Percentiles rank a stretch among this genome's conserved stretches.
These are phyloP conservation scores for Falco naumanni DNA, from an alignment of 2,797 vertebrate genomes.

Conservation along the genomic window DNA sequence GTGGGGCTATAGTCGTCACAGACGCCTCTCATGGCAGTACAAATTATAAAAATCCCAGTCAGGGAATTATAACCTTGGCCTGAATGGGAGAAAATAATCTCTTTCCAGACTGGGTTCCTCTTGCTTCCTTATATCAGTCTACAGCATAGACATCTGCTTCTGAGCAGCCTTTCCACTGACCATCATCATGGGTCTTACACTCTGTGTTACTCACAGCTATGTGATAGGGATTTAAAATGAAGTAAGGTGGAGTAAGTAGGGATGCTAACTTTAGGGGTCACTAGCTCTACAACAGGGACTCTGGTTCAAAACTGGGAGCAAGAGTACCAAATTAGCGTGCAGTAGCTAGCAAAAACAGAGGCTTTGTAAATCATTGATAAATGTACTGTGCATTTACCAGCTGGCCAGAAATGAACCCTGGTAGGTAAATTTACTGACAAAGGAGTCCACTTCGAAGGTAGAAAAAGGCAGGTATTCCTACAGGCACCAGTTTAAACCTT, in stretches of 20 bases:
- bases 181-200: neutral
- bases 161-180: neutral
- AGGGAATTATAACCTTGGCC: neutral
- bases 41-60: neutral
- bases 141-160: neutral
- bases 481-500: neutral
- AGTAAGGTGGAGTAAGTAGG: neutral
- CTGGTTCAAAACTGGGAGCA: neutral
- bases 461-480: neutral
- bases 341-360: neutral
- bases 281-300: neutral
- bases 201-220: neutral
- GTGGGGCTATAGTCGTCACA: neutral
- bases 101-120: neutral
- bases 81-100: neutral
- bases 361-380: neutral
- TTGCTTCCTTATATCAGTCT: neutral
- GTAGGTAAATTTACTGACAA: neutral
- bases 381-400: neutral
- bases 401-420: neutral
- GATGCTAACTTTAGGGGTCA: neutral
- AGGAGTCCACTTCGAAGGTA: neutral
- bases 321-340: neutral
- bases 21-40: neutral
- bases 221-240: neutral